A percentile compares a stretch with the other conserved stretches of the same genome.
Conservation (phyloP, 2,888 invertebrate species). For the Cantharis nigra region DNA sequence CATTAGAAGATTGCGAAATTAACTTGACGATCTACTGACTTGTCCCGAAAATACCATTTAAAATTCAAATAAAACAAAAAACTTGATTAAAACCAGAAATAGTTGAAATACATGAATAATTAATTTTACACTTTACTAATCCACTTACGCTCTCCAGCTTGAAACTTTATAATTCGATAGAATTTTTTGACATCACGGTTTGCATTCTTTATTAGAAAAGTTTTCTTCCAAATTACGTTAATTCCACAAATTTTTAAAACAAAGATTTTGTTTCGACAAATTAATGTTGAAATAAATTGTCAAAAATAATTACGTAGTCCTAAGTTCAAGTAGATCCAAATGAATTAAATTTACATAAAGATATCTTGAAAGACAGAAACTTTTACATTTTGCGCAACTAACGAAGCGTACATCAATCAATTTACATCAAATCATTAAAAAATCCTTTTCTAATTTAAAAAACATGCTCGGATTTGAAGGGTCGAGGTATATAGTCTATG, state of each 20-base stretch:
- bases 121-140: constrained; percentile 30
- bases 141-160: constrained; percentile 11
- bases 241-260: background rate
- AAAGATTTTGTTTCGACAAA: background rate
- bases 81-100: constrained; percentile 19
- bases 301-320: background rate
- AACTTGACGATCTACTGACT: background rate
- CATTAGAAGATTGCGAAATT: background rate
- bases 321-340: background rate
- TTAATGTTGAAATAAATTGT: background rate
- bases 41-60: background rate
- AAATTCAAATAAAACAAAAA: background rate
- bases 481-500: background rate
- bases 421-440: background rate
- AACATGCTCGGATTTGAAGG: background rate
- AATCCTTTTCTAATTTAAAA: background rate
- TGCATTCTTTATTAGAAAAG: constrained; percentile 12
- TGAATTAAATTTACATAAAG: background rate
- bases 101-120: constrained; percentile 28
- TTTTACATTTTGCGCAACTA: background rate
- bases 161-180: constrained; percentile 18
- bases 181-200: constrained; percentile 11
- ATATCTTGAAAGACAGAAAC: background rate
- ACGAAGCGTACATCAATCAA: background rate
- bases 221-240: constrained; percentile 3